Evolutionary conservation across 2,888 invertebrate genomes (phyloP), one percentile per base, ranked within the genome.

Genomic region (Sinodicranocentrus sp.): DNA sequence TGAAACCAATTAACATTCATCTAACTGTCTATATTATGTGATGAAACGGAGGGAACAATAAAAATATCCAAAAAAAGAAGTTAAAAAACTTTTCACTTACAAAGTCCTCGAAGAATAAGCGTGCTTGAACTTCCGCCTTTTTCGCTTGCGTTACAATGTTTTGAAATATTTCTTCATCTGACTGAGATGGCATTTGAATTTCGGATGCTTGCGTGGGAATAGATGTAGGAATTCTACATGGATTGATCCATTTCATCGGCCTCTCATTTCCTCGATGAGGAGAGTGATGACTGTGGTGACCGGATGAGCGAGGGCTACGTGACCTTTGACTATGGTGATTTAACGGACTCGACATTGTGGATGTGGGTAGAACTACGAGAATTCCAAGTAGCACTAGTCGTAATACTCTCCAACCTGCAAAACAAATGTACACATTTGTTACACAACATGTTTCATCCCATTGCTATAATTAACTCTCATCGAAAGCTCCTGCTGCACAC

Each of bases 181-280:
- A 63, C 44, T 88, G 86, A 25, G 84, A 71, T 59, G 85, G 86
- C 79, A 88, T 84, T 75, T 85, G 85, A 52, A 84, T 76, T 33
- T 84, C 84, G 0, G 80, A 54, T 17, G 84, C 76, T 63, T 85
- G 79, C 33, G 87, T 71, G 26, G 85, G 86, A 39, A 85, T 65
- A 21, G 82, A 70, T 8, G 75, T 63, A 1, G 87, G 87, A 43
- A 89, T 88, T 44, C 88, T 67, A 67, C 89, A 89, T 6, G 89
- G 89, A 59, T 89, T 89, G n/a, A 89, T 85, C 88, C 88, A 89
- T 63, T 89, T 89, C 68, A 85, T 84, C 10, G 88, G 87, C 54
- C 86, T 72, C 23, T 75, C 80, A 72, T 59, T 78, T 44, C 79
- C 84, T 43, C 88, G 84, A 23, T 84, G 82, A 43, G 86, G 87